Conservation (phyloP, 2,113 vertebrate species). For the chimpanzee (Pan troglodytes) region DNA sequence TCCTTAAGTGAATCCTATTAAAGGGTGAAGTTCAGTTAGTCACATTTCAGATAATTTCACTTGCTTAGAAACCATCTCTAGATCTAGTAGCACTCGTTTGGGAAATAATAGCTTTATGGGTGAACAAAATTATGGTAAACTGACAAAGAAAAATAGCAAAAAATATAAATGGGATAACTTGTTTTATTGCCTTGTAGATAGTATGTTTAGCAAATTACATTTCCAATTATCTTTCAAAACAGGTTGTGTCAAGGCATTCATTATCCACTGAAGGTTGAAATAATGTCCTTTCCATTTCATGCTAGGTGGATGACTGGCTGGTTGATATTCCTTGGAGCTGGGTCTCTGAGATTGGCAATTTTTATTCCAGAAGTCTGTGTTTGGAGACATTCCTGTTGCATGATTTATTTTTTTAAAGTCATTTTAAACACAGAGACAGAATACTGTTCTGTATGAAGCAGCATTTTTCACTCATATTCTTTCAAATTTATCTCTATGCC, state of each 20-base stretch:
- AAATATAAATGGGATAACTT: slow-evolving; percentile 68
- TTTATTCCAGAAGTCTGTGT: slow-evolving; percentile 67
- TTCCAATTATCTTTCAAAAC: slow-evolving; percentile 83
- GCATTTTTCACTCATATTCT: not conserved
- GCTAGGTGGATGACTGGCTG: slow-evolving; percentile 74
- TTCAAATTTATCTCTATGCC: not conserved
- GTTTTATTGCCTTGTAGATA: slow-evolving; percentile 71
- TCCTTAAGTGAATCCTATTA: not conserved
- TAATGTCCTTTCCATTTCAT: slow-evolving; percentile 68
- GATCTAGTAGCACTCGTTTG: not conserved
- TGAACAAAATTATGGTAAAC: slow-evolving; percentile 64
- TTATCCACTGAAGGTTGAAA: slow-evolving; percentile 80
- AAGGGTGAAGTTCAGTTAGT: slow-evolving; percentile 48
- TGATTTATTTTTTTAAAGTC: slow-evolving; percentile 65
- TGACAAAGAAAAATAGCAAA: slow-evolving; percentile 66
- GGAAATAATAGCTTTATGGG: slow-evolving; percentile 57
- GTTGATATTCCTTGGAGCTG: slow-evolving; percentile 74
- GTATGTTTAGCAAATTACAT: slow-evolving; percentile 74
- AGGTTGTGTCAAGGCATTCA: slow-evolving; percentile 69
- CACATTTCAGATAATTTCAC: slow-evolving; percentile 48
- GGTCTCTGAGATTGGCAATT: slow-evolving; percentile 61
- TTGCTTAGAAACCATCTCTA: slow-evolving; percentile 57
- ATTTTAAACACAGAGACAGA: slow-evolving; percentile 44
- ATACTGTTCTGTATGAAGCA: slow-evolving; percentile 4
- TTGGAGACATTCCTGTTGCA: slow-evolving; percentile 37